Conservation (phyloP, 1,140 invertebrate genomes). For the Ceratina japonica region DNA sequence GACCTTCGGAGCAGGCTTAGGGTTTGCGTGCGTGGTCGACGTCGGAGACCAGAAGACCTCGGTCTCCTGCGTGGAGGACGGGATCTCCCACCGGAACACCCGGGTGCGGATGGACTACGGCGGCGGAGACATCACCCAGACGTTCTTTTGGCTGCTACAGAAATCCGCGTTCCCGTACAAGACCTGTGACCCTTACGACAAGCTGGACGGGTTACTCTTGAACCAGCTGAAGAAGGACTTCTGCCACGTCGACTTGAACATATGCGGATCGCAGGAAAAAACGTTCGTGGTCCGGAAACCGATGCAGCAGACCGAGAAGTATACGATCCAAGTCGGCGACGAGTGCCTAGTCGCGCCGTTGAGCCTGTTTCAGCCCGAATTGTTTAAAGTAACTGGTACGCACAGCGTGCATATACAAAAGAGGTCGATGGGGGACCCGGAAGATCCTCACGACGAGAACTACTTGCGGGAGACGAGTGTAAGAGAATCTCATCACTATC, state of each 20-base stretch:
- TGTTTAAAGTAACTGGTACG: slow-evolving; percentile 90
- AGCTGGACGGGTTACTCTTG: slow-evolving; percentile 87
- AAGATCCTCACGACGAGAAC: slow-evolving; percentile 96
- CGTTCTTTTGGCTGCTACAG: slow-evolving; percentile 91
- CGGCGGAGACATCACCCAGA: slow-evolving; percentile 92
- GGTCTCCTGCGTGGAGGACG: slow-evolving; percentile 97
- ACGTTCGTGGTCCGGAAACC: slow-evolving; percentile 88
- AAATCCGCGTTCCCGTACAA: slow-evolving; percentile 94
- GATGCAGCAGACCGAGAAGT: slow-evolving; percentile 85
- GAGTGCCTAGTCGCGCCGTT: slow-evolving; percentile 95
- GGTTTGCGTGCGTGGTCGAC: slow-evolving; percentile 96
- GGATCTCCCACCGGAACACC: slow-evolving; percentile 93
- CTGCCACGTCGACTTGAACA: slow-evolving; percentile 94
- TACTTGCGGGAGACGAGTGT: slow-evolving; percentile 93
- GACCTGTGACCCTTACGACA: slow-evolving; percentile 85
- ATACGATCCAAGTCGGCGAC: slow-evolving; percentile 90
- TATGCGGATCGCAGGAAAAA: slow-evolving; percentile 91
- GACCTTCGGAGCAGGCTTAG: slow-evolving; percentile 95
- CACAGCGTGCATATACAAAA: slow-evolving; percentile 87
- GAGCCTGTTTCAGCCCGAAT: slow-evolving; percentile 92
- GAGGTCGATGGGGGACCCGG: slow-evolving; percentile 89
- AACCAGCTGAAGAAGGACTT: slow-evolving; percentile 93
- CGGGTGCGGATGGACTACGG: slow-evolving; percentile 93
- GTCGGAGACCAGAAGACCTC: slow-evolving; percentile 97
- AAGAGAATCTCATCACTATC: too few relatives aligned